Conservation (phyloP, 1,140 invertebrate genomes). For the Acyrthosiphon pisum region DNA sequence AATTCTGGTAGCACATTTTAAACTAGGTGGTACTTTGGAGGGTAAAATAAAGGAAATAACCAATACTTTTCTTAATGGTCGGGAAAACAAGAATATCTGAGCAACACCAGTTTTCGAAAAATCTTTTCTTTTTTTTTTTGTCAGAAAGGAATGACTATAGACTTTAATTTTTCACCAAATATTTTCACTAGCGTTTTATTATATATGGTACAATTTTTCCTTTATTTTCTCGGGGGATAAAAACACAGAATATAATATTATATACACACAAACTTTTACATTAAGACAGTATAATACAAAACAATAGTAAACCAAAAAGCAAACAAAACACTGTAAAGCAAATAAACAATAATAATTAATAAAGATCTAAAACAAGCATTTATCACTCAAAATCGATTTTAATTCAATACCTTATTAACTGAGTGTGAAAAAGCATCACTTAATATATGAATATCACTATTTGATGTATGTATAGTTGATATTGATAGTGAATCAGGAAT, state of each 20-base stretch:
- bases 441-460: constrained; percentile 77
- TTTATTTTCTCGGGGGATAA: not conserved
- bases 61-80: not conserved
- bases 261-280: not conserved
- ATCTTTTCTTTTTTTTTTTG: not conserved
- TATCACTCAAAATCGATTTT: constrained; percentile 51
- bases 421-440: constrained; percentile 78
- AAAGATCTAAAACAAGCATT: constrained; percentile 7
- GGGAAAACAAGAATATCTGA: not conserved
- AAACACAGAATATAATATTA: not conserved
- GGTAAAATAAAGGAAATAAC: not conserved
- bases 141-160: not conserved
- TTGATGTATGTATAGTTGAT: constrained; percentile 68
- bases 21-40: not conserved
- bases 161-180: not conserved
- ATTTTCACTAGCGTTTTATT: not conserved
- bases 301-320: not conserved
- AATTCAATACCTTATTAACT: constrained; percentile 71
- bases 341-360: not conserved
- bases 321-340: not conserved
- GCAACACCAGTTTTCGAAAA: not conserved
- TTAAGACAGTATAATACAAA: not conserved
- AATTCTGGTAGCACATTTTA: not conserved
- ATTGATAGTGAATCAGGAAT: constrained; percentile 73
- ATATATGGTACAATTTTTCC: not conserved